phyloP scores from a whole-genome alignment of 2,797 vertebrate species.

The Trachops cirrhosus region DNA sequence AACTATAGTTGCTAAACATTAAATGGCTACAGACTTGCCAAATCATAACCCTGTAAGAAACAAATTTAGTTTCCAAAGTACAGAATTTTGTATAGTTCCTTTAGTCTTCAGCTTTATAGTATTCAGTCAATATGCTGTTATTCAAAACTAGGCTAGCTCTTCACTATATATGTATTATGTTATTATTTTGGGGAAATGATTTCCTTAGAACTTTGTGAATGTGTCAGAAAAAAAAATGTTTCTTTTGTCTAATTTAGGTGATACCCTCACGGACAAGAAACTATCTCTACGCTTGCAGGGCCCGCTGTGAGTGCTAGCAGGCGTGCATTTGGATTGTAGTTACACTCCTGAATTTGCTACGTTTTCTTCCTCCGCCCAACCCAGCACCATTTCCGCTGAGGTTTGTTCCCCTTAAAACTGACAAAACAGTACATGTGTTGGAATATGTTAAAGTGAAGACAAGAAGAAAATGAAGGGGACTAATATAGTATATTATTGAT shows the following conservation, averaged over 20 bases:
- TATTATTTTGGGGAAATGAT: background rate
- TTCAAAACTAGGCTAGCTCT: background rate
- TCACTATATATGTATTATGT: background rate
- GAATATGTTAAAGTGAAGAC: background rate
- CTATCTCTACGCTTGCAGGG: background rate
- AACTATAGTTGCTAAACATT: background rate
- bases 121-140: background rate
- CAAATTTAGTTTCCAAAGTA: background rate
- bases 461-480: background rate
- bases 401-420: background rate
- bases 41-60: background rate
- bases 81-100: background rate
- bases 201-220: background rate
- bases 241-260: background rate
- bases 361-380: background rate
- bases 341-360: background rate
- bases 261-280: background rate
- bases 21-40: background rate
- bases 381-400: fast-evolving
- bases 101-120: background rate
- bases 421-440: background rate
- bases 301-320: background rate
- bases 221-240: background rate
- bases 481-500: background rate
- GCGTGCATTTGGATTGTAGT: background rate